These are phyloP conservation scores for Sycophila sp. DNA, from an alignment of 1,140 invertebrate genomes.

Conservation along the genomic window DNA sequence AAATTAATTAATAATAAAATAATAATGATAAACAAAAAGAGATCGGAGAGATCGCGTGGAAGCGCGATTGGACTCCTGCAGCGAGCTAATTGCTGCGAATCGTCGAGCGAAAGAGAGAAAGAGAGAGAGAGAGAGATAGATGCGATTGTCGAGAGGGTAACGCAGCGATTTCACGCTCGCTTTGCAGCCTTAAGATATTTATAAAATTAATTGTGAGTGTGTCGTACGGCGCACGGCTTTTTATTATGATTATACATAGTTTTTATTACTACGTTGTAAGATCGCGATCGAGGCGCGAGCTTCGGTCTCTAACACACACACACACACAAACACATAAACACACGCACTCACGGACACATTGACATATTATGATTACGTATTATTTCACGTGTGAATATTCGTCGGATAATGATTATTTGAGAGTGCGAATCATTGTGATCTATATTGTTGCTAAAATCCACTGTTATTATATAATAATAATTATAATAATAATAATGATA, in stretches of 20 bases:
- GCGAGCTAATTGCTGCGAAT: neutral
- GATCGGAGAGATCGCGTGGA: neutral
- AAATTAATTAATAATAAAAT: neutral
- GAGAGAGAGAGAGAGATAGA: neutral
- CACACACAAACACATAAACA: too few species aligned
- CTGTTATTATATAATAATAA: neutral
- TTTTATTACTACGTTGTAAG: conserved; percentile 2
- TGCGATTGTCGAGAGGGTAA: neutral
- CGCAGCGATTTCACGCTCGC: neutral
- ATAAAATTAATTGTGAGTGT: too few species aligned
- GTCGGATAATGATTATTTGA: neutral
- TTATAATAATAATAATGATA: too few species aligned
- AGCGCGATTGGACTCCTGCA: neutral
- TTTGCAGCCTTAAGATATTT: conserved; percentile 13
- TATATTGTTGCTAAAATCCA: conserved; percentile 10
- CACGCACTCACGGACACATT: too few species aligned
- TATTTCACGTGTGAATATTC: too few species aligned
- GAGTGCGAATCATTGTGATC: neutral
- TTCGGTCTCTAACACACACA: too few species aligned
- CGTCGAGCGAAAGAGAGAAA: neutral
- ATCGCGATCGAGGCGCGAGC: neutral
- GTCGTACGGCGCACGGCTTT: too few species aligned
- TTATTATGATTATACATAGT: too few species aligned
- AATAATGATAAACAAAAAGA: neutral
- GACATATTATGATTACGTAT: too few species aligned